Evolutionary conservation across 2,888 invertebrate species (phyloP), one percentile per base, ranked within the genome.

Genomic region (Rhorus exstirpatorius): DNA sequence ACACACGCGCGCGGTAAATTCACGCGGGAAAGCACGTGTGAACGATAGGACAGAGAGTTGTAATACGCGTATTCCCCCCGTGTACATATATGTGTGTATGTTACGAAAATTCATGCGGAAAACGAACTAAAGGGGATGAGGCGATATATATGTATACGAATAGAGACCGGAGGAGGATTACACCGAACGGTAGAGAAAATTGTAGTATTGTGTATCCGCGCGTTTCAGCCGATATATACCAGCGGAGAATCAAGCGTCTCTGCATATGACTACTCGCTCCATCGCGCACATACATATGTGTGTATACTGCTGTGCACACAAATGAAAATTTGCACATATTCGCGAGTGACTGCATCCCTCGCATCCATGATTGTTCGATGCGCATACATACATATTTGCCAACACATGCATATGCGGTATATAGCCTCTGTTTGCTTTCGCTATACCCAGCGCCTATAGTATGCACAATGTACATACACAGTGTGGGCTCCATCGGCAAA

Each of bases 281-380:
- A 0, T 60, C 10, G 19, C 41, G 44, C 14, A 24, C 12, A 12
- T 60, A 67, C 31, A 44, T 51, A 38, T 65, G n/a, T 35, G 19
- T 19, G 10, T 53, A 51, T 67, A 51, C 17, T 26, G 17, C 10
- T 12, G 17, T 19, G n/a, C 31, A 63, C 31, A 58, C 63, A 65
- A 65, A 71, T 58, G 78, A 67, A 77, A 77, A 77, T 81, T 74
- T 72, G 76, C 77, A 81, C 81, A 60, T 81, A 77, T 81, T 81
- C 81, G 71, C 76, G 76, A 77, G 46, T 81, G 75, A 76, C 70
- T 71, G 53, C 49, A 53, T 61, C 24, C 55, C 63, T n/a, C 21
- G 60, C 67, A 55, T 63, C 63, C 58, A 65, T 26, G 26, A 65
- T 70, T 71, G 70, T 53, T 24, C 51, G 53, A 21, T 55, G 21